Evolutionary conservation across 2,113 vertebrate species (phyloP), one percentile per base, ranked within the genome.

Genomic region (Aplodontia rufa): DNA sequence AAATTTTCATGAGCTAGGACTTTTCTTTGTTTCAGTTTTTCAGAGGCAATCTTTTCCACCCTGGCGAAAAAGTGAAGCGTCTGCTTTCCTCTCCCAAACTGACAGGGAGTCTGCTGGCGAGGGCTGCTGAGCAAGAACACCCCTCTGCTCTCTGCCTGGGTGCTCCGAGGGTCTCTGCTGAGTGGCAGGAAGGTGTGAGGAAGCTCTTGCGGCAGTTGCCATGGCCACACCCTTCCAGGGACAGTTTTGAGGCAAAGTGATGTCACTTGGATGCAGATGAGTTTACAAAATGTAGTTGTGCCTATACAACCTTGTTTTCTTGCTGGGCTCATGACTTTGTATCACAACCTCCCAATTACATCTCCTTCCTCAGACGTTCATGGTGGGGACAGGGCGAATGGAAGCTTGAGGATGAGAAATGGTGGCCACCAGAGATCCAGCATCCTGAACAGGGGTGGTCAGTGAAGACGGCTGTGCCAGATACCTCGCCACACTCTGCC

Each of bases 81-180:
- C 74, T 10, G 75, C 72, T 92, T 95, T 95, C 95, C 94, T 60
- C 88, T 95, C 72, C 40, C 87, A 55, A 94, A 95, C 60, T 90
- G 96, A 95, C 90, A 76, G 90, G 62, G 58, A 71, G 83, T 74
- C 69, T 79, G 72, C n/a, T 87, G 53, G 93, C 90, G 85, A 95
- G 84, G 93, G 94, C 26, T 89, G 42, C 71, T 81, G 42, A 92
- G 55, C 32, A 74, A 87, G 58, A 72, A 40, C 47, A 7, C 83
- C 90, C 14, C 68, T 83, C 4, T 37, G 85, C 93, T 91, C 83
- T 94, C 81, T 89, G 17, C 75, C 84, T 19, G 91, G 74, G 40
- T 80, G 16, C 1, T 30, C 13, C 4, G 72, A 68, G 85, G 58
- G 2, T 26, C 89, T 83, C 92, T 90, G 60, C 76, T 0, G 19